phyloP scores from a whole-genome alignment of 1,140 invertebrate species.

The Proales similis region DNA sequence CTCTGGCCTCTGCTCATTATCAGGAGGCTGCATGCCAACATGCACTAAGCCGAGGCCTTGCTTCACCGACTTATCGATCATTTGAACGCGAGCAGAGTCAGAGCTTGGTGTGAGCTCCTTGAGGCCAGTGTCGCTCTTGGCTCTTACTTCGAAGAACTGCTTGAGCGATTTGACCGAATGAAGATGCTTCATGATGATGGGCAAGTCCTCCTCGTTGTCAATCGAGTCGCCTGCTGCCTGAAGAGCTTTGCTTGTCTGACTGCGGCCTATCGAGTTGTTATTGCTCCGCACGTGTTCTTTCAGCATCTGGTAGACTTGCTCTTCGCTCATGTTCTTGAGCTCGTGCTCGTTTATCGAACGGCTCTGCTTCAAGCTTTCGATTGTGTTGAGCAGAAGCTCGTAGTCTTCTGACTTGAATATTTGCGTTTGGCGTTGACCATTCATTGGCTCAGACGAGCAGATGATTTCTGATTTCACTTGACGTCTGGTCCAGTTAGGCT shows the following conservation, averaged over 20 bases:
- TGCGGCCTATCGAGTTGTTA: not conserved
- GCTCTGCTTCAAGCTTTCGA: not conserved
- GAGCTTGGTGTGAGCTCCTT: not conserved
- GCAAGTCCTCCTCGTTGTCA: not conserved
- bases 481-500: not conserved
- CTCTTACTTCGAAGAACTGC: constrained; percentile 25
- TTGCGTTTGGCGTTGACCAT: not conserved
- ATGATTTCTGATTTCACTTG: no score
- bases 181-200: constrained; percentile 23
- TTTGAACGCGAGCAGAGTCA: not conserved
- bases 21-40: not conserved
- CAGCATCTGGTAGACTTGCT: constrained; percentile 12
- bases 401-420: not conserved
- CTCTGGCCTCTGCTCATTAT: not conserved
- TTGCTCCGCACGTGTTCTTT: not conserved
- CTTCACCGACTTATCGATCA: constrained; percentile 12
- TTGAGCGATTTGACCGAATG: constrained; percentile 37
- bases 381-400: not conserved
- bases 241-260: not conserved
- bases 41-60: constrained; percentile 10
- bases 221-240: not conserved
- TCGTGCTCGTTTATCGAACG: not conserved
- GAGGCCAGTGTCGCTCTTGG: not conserved
- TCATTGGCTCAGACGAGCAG: not conserved
- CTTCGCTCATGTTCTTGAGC: constrained; percentile 20